These are phyloP conservation scores for Spodoptera exigua DNA, from an alignment of 2,888 invertebrate species.

Conservation along the genomic window DNA sequence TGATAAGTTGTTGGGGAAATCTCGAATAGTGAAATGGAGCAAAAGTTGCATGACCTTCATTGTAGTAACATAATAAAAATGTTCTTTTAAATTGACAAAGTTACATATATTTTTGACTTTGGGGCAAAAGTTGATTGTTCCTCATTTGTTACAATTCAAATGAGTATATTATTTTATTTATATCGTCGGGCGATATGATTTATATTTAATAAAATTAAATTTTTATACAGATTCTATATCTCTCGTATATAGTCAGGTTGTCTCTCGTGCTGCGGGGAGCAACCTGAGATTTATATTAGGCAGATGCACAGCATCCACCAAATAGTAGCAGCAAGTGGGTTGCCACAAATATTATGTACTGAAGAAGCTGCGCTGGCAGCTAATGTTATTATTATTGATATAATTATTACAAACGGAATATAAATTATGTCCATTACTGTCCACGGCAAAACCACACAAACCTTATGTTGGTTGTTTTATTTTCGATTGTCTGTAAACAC, in stretches of 20 bases:
- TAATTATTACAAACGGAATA: slow-evolving; percentile 13
- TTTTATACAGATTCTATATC: slow-evolving; percentile 12
- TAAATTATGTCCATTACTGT: slow-evolving; percentile 6
- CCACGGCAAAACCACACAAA: slow-evolving; percentile 15
- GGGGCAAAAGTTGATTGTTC: slow-evolving; percentile 23
- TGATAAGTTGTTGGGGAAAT: too few species aligned
- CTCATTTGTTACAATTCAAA: slow-evolving; percentile 21
- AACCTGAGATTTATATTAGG: not conserved
- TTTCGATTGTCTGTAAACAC: not conserved
- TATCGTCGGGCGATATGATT: slow-evolving; percentile 9
- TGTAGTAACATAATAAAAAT: too few species aligned
- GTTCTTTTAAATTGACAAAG: not conserved
- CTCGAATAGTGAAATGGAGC: too few species aligned
- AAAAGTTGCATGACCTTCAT: too few species aligned
- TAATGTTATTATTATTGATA: too few species aligned
- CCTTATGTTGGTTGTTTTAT: not conserved
- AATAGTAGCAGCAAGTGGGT: not conserved
- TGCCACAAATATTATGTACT: not conserved
- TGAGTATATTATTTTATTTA: slow-evolving; percentile 21
- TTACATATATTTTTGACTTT: slow-evolving; percentile 19
- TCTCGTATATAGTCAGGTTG: slow-evolving; percentile 7
- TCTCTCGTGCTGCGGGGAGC: not conserved
- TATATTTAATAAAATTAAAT: slow-evolving; percentile 9
- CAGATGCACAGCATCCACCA: slow-evolving; percentile 10
- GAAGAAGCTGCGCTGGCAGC: not conserved